Evolutionary conservation across 37 sponge, comb jelly and placozoan genomes (phyloP).

Genomic region (Dysidea cf. avara): DNA sequence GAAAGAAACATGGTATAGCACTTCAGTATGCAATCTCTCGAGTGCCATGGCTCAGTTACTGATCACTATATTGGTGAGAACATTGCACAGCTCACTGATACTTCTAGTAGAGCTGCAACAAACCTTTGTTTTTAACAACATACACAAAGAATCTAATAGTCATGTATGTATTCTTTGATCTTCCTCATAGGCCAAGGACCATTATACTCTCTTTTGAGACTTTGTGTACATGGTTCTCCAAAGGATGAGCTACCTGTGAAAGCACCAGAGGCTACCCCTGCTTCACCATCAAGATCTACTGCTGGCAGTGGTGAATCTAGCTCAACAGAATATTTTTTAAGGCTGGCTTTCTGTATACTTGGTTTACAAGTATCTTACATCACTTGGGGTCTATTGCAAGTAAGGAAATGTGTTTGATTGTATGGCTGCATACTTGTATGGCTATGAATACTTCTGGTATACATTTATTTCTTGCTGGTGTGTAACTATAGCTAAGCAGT

Average conservation of each 20-base stretch:
- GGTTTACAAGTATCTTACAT: constrained; percentile 90
- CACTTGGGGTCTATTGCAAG: constrained; percentile 95
- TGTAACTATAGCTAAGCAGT: background rate
- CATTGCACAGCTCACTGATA: no score
- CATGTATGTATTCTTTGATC: no score
- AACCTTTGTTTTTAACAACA: no score
- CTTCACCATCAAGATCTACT: background rate
- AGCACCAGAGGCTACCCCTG: background rate
- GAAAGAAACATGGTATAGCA: background rate
- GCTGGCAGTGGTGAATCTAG: background rate
- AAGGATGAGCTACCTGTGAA: constrained; percentile 15
- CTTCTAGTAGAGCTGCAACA: no score
- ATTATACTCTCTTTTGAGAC: constrained; percentile 37
- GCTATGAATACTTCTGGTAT: background rate
- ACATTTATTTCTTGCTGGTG: background rate
- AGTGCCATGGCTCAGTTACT: no score
- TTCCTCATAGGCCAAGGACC: constrained; percentile 44
- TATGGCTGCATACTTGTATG: no score
- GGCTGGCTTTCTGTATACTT: constrained; percentile 52
- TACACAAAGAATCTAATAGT: no score
- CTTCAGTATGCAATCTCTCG: no score
- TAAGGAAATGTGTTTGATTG: background rate
- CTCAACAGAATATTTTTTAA: background rate
- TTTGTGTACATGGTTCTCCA: constrained; percentile 45
- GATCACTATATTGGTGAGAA: no score